Evolutionary conservation across 2,113 vertebrate species (phyloP).

Genomic region (Apteryx owenii): DNA sequence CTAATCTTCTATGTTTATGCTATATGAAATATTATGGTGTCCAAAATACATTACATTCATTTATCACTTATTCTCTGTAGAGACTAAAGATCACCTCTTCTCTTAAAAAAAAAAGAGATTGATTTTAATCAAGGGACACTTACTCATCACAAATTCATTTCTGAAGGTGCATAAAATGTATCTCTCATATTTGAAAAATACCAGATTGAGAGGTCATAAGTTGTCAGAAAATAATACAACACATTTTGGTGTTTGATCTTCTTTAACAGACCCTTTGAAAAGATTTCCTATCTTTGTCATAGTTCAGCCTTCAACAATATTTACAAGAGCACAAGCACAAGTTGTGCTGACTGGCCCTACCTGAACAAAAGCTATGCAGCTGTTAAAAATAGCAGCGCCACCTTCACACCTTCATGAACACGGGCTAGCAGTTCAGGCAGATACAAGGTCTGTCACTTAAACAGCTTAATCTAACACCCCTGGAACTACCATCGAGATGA

Average conservation of each 20-base stretch:
- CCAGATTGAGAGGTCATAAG: too few relatives aligned
- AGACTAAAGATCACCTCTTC: too few relatives aligned
- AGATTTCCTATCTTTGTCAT: too few relatives aligned
- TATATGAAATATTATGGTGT: too few relatives aligned
- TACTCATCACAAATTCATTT: not conserved
- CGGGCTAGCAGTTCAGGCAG: too few relatives aligned
- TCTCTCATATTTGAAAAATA: not conserved
- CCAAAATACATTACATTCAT: not conserved
- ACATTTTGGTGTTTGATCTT: too few relatives aligned
- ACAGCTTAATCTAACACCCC: not conserved
- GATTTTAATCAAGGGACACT: not conserved
- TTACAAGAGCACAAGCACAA: too few relatives aligned
- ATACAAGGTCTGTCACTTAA: fast-evolving
- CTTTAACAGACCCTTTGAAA: too few relatives aligned
- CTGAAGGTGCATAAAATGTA: not conserved
- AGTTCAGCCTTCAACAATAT: too few relatives aligned
- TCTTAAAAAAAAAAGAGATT: not conserved
- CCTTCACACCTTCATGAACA: fast-evolving
- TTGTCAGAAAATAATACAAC: too few relatives aligned
- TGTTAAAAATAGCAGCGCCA: fast-evolving
- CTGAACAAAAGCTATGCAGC: fast-evolving
- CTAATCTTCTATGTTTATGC: too few relatives aligned
- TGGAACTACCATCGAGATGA: fast-evolving
- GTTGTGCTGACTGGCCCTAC: too few relatives aligned
- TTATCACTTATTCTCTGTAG: not conserved